phyloP scores from a whole-genome alignment of 2,888 invertebrate species.

The Agrochola litura region DNA sequence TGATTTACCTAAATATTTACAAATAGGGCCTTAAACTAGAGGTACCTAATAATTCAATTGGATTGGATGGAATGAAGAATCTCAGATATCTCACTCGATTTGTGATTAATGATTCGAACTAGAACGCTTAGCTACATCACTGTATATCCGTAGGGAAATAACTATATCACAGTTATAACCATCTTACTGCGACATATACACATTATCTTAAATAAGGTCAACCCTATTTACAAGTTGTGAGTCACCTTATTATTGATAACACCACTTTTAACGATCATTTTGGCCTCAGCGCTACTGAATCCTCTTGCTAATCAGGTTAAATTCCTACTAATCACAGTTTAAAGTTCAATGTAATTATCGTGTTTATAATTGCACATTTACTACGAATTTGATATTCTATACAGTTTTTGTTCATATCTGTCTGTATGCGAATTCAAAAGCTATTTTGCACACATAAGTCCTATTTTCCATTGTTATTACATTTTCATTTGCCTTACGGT shows the following conservation, averaged over 20 bases:
- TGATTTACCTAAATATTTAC: too few relatives aligned
- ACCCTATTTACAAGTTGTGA: not conserved
- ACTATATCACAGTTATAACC: too few relatives aligned
- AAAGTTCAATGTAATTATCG: constrained; percentile 31
- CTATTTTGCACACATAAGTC: not conserved
- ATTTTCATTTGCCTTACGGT: not conserved
- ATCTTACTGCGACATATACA: too few relatives aligned
- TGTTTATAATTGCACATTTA: constrained; percentile 3
- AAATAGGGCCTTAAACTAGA: too few relatives aligned
- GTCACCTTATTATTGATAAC: not conserved
- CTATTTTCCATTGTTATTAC: not conserved
- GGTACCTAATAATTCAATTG: too few relatives aligned
- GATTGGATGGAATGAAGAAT: too few relatives aligned
- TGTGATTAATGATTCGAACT: too few relatives aligned
- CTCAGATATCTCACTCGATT: too few relatives aligned
- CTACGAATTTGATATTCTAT: constrained; percentile 2
- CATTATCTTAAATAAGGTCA: too few relatives aligned
- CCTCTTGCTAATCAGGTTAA: not conserved
- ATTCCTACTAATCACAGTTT: constrained; percentile 31
- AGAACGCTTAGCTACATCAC: too few relatives aligned
- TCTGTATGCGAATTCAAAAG: not conserved
- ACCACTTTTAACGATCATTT: not conserved
- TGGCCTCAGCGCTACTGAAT: not conserved
- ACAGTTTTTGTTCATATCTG: not conserved
- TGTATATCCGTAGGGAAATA: too few relatives aligned